Evolutionary conservation across 2,888 invertebrate species (phyloP).

Genomic region (Oscheius myriophilus): DNA sequence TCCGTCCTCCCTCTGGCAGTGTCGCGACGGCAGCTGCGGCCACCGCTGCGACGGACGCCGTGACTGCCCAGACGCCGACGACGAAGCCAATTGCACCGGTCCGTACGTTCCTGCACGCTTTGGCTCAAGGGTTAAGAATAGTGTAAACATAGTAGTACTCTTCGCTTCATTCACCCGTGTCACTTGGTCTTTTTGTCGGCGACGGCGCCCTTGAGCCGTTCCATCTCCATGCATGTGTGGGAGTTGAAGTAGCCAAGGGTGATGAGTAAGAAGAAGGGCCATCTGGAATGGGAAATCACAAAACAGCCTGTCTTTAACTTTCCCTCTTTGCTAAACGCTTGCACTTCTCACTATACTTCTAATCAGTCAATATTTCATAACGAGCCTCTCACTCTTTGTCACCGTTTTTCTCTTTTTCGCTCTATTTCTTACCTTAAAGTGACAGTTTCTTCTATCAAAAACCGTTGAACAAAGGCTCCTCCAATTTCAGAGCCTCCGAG

Average conservation of each 20-base stretch:
- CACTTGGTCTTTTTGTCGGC: neutral
- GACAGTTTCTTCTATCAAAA: constrained; percentile 69
- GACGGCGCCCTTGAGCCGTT: constrained; percentile 35
- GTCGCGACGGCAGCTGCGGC: constrained; percentile 49
- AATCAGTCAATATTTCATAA: neutral
- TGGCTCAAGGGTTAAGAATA: neutral
- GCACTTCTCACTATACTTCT: neutral
- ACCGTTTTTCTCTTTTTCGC: neutral
- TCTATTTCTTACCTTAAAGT: constrained; percentile 45
- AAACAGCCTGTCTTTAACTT: neutral
- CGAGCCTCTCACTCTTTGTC: neutral
- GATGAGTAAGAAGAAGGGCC: constrained; percentile 67
- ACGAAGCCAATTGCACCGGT: constrained; percentile 52
- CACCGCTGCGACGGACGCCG: constrained; percentile 48
- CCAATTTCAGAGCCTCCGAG: constrained; percentile 67
- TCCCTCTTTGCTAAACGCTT: neutral
- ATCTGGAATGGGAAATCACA: constrained; percentile 35
- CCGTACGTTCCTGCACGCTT: constrained; percentile 6
- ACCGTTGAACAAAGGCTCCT: constrained; percentile 68
- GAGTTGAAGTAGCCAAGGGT: constrained; percentile 66
- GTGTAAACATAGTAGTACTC: neutral
- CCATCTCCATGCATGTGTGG: constrained; percentile 65
- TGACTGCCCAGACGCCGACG: constrained; percentile 54
- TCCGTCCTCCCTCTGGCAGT: constrained; percentile 51
- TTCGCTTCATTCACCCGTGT: neutral